These are phyloP conservation scores for Rhea pennata DNA, from an alignment of 2,113 vertebrate species.

Conservation along the genomic window DNA sequence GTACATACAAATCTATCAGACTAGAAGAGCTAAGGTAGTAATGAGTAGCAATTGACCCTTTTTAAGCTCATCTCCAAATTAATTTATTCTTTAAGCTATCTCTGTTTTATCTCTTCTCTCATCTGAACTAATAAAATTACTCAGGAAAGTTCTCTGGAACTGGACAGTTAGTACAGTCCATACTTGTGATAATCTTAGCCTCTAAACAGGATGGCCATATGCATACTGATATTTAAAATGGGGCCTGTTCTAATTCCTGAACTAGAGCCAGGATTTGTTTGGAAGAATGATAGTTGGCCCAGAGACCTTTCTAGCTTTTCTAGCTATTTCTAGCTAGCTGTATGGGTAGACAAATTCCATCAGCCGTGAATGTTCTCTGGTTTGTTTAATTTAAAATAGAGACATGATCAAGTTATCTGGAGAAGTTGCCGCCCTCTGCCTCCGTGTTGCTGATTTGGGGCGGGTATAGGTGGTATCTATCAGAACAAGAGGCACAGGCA, in stretches of 20 bases:
- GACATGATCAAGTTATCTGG: neutral
- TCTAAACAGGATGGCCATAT: neutral
- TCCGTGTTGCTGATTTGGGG: neutral
- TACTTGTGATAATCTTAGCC: neutral
- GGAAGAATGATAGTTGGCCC: fast-evolving
- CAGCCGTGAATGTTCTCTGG: fast-evolving
- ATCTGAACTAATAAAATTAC: neutral
- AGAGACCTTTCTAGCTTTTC: neutral
- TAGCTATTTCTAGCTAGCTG: too few relatives aligned
- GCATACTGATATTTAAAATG: neutral
- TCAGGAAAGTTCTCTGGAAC: neutral
- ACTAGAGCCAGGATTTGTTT: neutral
- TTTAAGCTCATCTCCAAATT: neutral
- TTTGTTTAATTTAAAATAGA: neutral
- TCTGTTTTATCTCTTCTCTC: neutral
- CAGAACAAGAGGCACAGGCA: neutral
- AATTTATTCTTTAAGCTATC: neutral
- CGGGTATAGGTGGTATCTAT: fast-evolving
- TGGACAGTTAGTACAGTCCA: neutral
- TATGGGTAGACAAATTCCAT: neutral
- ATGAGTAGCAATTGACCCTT: too few relatives aligned
- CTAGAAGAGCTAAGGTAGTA: neutral
- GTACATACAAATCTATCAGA: neutral
- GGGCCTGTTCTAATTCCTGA: neutral
- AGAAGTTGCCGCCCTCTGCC: neutral